Conservation (phyloP, 2,797 vertebrate species). For the Phrynocephalus guinanensis region DNA sequence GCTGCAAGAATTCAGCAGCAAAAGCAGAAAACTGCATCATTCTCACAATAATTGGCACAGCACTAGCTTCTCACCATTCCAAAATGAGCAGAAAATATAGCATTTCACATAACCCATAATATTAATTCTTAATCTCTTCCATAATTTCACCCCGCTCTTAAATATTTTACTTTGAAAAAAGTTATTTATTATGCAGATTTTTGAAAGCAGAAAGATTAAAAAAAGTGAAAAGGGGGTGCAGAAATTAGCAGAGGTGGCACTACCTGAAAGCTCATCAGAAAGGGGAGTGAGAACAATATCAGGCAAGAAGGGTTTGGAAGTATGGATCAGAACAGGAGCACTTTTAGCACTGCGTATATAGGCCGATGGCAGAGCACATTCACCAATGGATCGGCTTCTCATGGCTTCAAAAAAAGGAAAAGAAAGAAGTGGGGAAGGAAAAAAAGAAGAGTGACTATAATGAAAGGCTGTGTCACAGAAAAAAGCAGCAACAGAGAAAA, state of each 20-base stretch:
- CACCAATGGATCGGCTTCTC: conserved; percentile 99
- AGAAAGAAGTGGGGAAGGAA: conserved; percentile 85
- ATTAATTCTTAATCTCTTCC: conserved; percentile 76
- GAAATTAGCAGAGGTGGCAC: conserved; percentile 90
- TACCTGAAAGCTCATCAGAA: conserved; percentile 99
- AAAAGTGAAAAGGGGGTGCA: conserved; percentile 82
- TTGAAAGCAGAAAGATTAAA: conserved; percentile 81
- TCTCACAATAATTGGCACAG: conserved; percentile 81
- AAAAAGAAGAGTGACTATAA: conserved; percentile 84
- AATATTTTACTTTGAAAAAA: conserved; percentile 77
- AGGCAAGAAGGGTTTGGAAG: conserved; percentile 99
- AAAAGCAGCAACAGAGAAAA: conserved; percentile 88
- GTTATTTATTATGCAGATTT: conserved; percentile 80
- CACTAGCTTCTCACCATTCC: conserved; percentile 83
- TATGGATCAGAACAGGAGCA: conserved; percentile 99
- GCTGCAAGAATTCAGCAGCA: conserved; percentile 47
- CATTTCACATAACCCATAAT: conserved; percentile 76
- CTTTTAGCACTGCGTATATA: conserved; percentile 99
- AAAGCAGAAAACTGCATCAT: conserved; percentile 44
- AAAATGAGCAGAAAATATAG: conserved; percentile 78
- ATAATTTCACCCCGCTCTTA: conserved; percentile 74
- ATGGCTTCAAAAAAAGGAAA: conserved; percentile 92
- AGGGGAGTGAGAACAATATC: conserved; percentile 98
- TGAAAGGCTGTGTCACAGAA: conserved; percentile 84
- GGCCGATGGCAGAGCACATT: conserved; percentile 99